phyloP scores from a whole-genome alignment of 2,113 vertebrate genomes.

The Rhagologus leucostigma region DNA sequence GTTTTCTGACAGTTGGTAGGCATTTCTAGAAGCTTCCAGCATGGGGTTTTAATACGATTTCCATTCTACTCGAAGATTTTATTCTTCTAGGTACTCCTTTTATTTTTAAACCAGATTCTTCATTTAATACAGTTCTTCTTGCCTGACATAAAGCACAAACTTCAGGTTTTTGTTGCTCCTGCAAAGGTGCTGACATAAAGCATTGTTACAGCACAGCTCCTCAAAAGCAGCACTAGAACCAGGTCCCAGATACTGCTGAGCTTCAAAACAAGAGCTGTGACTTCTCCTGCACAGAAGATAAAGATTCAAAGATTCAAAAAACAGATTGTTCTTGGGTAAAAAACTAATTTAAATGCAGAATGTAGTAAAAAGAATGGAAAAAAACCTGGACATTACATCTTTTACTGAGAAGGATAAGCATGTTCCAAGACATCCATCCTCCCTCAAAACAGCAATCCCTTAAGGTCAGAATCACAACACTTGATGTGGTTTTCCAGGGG shows the following conservation, averaged over 20 bases:
- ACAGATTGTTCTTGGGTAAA: neutral
- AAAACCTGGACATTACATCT: neutral
- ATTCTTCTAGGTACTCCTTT: neutral
- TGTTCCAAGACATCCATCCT: neutral
- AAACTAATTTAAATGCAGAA: neutral
- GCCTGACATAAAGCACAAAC: neutral
- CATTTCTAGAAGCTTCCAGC: neutral
- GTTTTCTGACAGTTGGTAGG: neutral
- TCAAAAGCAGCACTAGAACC: neutral
- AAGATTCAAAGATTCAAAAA: neutral
- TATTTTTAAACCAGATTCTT: neutral
- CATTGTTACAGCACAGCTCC: neutral
- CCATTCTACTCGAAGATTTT: neutral
- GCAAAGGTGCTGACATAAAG: neutral
- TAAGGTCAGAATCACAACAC: neutral
- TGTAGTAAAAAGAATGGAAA: neutral
- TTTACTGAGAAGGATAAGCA: neutral
- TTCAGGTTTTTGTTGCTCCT: neutral
- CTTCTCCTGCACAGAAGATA: neutral
- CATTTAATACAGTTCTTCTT: neutral
- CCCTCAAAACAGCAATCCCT: neutral
- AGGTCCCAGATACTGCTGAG: neutral
- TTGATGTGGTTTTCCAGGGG: rapidly evolving
- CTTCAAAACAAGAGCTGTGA: neutral
- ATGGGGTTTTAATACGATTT: neutral